Evolutionary conservation across 1,140 invertebrate species (phyloP), one percentile per base, ranked within the genome.

Genomic region (Bombus huntii): DNA sequence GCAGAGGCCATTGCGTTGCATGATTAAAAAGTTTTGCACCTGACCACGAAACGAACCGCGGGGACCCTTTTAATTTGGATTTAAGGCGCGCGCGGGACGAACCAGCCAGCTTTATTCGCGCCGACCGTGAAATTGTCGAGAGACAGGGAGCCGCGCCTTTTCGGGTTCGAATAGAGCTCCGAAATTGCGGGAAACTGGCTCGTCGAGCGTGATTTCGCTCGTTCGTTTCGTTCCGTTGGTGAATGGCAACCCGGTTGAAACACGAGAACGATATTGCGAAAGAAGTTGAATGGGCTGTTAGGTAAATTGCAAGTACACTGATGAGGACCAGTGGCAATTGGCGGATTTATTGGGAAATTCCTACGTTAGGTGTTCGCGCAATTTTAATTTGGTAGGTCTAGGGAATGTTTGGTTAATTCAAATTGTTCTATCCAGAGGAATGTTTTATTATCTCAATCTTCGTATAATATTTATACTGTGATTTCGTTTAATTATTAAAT

Each of bases 21-120:
- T 62, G 47, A 83, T 83, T 83, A 59, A 76, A 76, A 76, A 75
- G 39, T 83, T 76, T 74, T 28, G n/a, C 37, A 22, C 15, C 28
- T 31, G n/a, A 25, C 15, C 28, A 28, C 59, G 57, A 71, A 57
- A 39, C 25, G 34, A 31, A 28, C 70, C 31, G 15, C 9, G 25
- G 37, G 47, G 10, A n/a, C 15, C 8, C 31, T 76, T 75, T 76
- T 66, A 65, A 53, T 83, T 22, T 53, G 2, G 18, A 53, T 66
- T 31, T 28, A 28, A 37, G 62, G 6, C 18, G n/a, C 22, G 6
- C 9, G 25, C 3, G 68, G 9, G 10, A 34, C 13, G n/a, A n/a
- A 53, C 47, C 47, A 53, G 47, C 18, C 47, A n/a, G 66, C 66
- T 68, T 68, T 34, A 70, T 70, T 70, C 34, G 34, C 37, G 68